These are phyloP conservation scores for Callorhinus ursinus DNA, from an alignment of 2,113 vertebrate species.

Conservation along the genomic window DNA sequence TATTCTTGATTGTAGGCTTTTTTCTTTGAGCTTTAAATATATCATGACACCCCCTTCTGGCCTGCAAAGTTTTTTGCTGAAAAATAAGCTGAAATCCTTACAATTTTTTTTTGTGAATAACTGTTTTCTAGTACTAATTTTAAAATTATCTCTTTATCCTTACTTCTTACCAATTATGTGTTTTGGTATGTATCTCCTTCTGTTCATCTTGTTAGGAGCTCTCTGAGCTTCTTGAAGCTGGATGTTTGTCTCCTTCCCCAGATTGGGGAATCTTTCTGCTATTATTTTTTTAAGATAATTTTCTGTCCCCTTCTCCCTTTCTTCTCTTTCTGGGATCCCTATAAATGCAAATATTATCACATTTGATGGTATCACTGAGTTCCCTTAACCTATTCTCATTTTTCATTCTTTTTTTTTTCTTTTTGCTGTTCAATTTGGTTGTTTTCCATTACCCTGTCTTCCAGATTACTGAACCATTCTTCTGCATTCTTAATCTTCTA, in stretches of 20 bases:
- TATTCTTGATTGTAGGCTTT: neutral
- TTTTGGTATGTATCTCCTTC: neutral
- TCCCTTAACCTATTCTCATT: neutral
- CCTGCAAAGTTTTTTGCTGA: neutral
- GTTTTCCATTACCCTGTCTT: neutral
- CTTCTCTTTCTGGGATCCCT: neutral
- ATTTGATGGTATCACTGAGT: neutral
- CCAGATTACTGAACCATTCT: neutral
- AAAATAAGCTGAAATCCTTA: neutral
- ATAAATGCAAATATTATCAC: neutral
- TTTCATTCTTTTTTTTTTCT: neutral
- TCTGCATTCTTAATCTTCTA: neutral
- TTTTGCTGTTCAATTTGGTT: neutral
- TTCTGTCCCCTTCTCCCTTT: neutral
- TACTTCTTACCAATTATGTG: neutral
- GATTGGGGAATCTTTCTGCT: neutral
- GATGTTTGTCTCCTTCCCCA: neutral
- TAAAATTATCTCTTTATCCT: neutral
- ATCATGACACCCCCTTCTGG: neutral
- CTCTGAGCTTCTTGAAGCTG: neutral
- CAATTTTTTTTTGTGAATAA: neutral
- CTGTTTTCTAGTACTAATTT: neutral
- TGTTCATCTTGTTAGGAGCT: neutral
- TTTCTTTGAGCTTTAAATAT: neutral
- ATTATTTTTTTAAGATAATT: neutral